Evolutionary conservation across 2,113 vertebrate species (phyloP), one percentile per base, ranked within the genome.

Genomic region (Nyctibius bracteatus): DNA sequence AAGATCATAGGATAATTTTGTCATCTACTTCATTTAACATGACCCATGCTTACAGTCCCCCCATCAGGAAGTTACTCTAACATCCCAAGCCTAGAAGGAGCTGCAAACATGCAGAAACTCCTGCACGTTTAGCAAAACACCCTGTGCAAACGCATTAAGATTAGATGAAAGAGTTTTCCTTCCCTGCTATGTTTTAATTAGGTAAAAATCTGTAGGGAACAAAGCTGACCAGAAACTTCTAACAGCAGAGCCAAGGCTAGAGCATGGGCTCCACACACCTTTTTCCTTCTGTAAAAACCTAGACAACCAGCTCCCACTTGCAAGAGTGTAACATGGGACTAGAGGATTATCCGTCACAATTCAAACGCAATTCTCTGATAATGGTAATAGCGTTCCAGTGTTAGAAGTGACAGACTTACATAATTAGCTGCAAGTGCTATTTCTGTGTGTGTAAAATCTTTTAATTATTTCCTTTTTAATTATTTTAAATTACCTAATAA

Each of bases 401-500:
- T 90, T 96, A 85, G 88, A 96, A 96, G 87, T 96, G 86, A 97
- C 96, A 95, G 96, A 95, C 89, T 92, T 94, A 91, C 81, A 95
- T 95, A 97, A 93, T 97, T 96, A 97, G 91, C 94, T 96, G 92
- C 90, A 94, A 96, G 94, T 95, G 93, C 92, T 97, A 97, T 94
- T 96, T 96, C 94, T 96, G 77, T 96, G 88, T 94, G 94, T 96
- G 78, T 72, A 95, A 97, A 91, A 95, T 94, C 92, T 95, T 95
- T 95, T 97, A 95, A 96, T 97, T 95, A 96, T 97, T 97, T 97
- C 88, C 81, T 90, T 92, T 95, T 97, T 96, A 97, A 97, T 97
- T 97, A 97, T 96, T 97, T 96, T 94, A 96, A 96, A 97, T 97
- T 96, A 94, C 95, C 92, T 96, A 96, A 95, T 97, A 95, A 96